Evolutionary conservation across 2,113 vertebrate species (phyloP), one percentile per base, ranked within the genome.

Genomic region (Tragelaphus imberbis): DNA sequence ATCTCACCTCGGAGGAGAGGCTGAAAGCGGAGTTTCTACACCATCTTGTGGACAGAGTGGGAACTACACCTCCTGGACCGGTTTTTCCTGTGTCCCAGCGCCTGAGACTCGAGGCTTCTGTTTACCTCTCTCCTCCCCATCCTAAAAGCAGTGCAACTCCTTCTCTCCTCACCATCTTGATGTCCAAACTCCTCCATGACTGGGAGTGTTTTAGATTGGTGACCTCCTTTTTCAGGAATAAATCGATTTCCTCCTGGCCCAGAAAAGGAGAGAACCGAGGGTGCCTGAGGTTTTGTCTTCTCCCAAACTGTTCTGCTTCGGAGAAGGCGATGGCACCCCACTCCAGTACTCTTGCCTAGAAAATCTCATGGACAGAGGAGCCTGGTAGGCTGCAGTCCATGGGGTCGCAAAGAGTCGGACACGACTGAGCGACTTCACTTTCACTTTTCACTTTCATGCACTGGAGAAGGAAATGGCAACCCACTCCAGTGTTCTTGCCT

Each of bases 21-120:
- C 88, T 7, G 12, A 36, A 40, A 40, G 68, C 84, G 6, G 96
- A 36, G 88, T 59, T 89, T 59, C 27, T 36, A 5, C 89, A 17
- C 96, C 98, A 98, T 91, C 98, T 91, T 21, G 95, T 97, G 96
- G 96, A 15, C 36, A 7, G 6, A 0, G 7, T 17, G 19, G 30
- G 55, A 97, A 97, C 51, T 84, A 30, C 97, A 96, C 36, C n/a
- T 33, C 51, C 30, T 12, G 68, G 7, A 27, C 3, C 11, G 0
- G 25, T 16, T 23, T 40, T 6, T n/a, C 49, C 33, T 5, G 27
- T 0, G 36, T 33, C 11, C 5, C 30, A 3, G 58, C 4, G 4
- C 0, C 19, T 0, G 58, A 3, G 11, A 8, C 56, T 25, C 0
- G 13, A 17, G 21, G 10, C 11, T 82, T 21, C 33, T 11, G 13